phyloP scores from a whole-genome alignment of 1,140 invertebrate genomes.

The Platyura marginata region DNA sequence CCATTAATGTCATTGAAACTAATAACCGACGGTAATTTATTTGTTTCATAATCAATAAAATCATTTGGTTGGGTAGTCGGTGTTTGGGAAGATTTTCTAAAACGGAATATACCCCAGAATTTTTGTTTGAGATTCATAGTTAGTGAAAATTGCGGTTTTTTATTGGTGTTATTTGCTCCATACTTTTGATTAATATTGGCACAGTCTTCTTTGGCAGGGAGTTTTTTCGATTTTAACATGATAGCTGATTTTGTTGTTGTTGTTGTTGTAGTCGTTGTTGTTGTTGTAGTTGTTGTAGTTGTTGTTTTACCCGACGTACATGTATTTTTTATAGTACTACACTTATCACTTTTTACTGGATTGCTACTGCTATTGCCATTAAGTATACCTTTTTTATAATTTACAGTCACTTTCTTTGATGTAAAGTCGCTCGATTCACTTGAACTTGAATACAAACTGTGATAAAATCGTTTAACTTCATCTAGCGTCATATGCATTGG shows the following conservation, averaged over 20 bases:
- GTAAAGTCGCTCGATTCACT: neutral
- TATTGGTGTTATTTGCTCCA: slow-evolving; percentile 14
- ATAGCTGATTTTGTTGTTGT: slow-evolving; percentile 13
- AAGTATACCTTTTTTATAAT: slow-evolving; percentile 4
- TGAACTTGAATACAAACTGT: slow-evolving; percentile 51
- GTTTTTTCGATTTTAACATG: neutral
- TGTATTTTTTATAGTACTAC: no score
- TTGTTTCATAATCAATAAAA: neutral
- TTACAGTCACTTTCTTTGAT: neutral
- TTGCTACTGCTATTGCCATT: slow-evolving; percentile 19
- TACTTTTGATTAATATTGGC: slow-evolving; percentile 19
- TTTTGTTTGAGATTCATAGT: slow-evolving; percentile 59
- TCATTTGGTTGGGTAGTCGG: slow-evolving; percentile 4
- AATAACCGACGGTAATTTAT: neutral
- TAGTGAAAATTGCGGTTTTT: slow-evolving; percentile 19
- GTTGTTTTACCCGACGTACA: neutral
- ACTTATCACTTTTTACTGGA: no score
- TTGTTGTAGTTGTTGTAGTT: neutral
- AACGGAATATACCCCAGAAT: slow-evolving; percentile 66
- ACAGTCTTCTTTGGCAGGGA: neutral
- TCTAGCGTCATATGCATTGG: slow-evolving; percentile 72
- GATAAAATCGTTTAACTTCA: slow-evolving; percentile 64
- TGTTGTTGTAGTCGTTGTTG: slow-evolving; percentile 24
- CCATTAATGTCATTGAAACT: slow-evolving; percentile 3
- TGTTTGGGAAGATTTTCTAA: slow-evolving; percentile 33